Evolutionary conservation across 2,113 vertebrate genomes (phyloP).

Genomic region (human): GRCh38 chr15:71211001-71211500

Average conservation of each 20-base stretch:
- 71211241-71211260: background rate
- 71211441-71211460: background rate
- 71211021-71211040: background rate
- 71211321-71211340: background rate
- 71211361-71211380: background rate
- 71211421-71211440: background rate
- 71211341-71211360: background rate
- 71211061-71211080: background rate
- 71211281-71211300: background rate
- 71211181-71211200: constrained; percentile 26
- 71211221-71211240: background rate
- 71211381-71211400: background rate
- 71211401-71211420: background rate
- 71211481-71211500: background rate
- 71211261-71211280: background rate
- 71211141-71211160: background rate
- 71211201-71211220: background rate
- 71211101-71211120: background rate
- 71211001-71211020: background rate
- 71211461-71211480: background rate
- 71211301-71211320: background rate
- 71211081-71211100: background rate
- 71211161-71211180: background rate
- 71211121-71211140: background rate
- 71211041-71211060: background rate